phyloP scores from a whole-genome alignment of 1,140 invertebrate genomes.

The Drosophila novamexicana region DNA sequence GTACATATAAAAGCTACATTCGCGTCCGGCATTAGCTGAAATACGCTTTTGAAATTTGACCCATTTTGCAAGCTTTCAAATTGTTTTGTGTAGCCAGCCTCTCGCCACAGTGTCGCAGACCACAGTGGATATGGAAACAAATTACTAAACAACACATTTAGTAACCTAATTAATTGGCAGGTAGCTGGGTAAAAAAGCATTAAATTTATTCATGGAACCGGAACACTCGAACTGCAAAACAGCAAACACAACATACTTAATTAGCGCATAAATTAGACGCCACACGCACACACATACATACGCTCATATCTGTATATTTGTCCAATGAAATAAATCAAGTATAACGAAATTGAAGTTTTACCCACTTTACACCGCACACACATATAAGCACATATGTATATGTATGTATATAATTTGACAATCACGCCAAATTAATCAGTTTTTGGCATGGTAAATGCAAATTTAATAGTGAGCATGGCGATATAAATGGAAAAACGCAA shows the following conservation, averaged over 20 bases:
- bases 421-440: slow-evolving; percentile 46
- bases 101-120: background rate
- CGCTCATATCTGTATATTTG: background rate
- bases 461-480: slow-evolving; percentile 30
- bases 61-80: background rate
- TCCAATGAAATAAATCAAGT: slow-evolving; percentile 39
- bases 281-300: slow-evolving; percentile 6
- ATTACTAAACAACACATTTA: slow-evolving; percentile 65
- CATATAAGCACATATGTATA: background rate
- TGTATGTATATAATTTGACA: slow-evolving; percentile 14
- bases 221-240: slow-evolving; percentile 50
- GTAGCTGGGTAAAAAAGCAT: slow-evolving; percentile 43
- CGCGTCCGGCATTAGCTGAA: too few relatives aligned
- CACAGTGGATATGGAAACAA: slow-evolving; percentile 37
- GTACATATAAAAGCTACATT: background rate
- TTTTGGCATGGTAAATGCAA: slow-evolving; percentile 34
- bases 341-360: slow-evolving; percentile 25
- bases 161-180: slow-evolving; percentile 57
- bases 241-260: slow-evolving; percentile 45
- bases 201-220: slow-evolving; percentile 62
- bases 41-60: background rate
- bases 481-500: slow-evolving; percentile 1
- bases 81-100: background rate
- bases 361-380: slow-evolving; percentile 3
- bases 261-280: slow-evolving; percentile 67